phyloP scores from a whole-genome alignment of 2,113 vertebrate species.

The Catharus minimus region DNA sequence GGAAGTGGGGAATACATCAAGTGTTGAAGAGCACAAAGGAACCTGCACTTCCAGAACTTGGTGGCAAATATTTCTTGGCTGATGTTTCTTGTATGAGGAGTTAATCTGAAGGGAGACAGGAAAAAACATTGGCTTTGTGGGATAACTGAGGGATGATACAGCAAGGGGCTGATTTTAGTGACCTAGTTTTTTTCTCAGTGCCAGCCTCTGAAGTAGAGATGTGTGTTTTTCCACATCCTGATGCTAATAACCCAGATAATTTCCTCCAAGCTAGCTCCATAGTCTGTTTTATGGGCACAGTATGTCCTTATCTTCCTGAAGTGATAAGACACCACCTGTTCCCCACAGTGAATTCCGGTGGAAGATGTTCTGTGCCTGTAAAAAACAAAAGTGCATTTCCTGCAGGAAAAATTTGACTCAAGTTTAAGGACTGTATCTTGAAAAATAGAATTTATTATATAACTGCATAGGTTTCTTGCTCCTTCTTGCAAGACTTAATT shows the following conservation, averaged over 20 bases:
- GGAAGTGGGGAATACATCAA: background rate
- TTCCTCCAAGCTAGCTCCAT: background rate
- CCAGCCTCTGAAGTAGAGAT: background rate
- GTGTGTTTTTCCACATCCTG: conserved; percentile 31
- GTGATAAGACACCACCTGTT: background rate
- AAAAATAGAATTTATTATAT: background rate
- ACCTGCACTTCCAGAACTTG: background rate
- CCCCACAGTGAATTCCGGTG: background rate
- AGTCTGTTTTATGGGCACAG: background rate
- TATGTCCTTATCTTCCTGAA: background rate
- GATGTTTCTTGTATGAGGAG: background rate
- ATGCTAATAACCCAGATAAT: conserved; percentile 20
- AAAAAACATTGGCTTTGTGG: background rate
- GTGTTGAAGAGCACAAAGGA: background rate
- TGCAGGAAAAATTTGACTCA: background rate
- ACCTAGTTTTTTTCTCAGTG: background rate
- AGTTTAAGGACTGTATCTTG: background rate
- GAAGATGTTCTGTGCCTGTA: background rate
- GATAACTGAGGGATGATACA: background rate
- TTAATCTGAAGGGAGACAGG: background rate
- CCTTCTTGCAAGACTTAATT: background rate
- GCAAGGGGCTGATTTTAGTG: background rate
- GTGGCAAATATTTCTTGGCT: background rate
- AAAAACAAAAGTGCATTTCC: background rate
- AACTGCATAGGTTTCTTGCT: background rate